A percentile compares a stretch with the other conserved stretches of the same genome.
These are phyloP conservation scores for Cotesia glomerata DNA, from an alignment of 1,140 invertebrate genomes.

Conservation along the genomic window DNA sequence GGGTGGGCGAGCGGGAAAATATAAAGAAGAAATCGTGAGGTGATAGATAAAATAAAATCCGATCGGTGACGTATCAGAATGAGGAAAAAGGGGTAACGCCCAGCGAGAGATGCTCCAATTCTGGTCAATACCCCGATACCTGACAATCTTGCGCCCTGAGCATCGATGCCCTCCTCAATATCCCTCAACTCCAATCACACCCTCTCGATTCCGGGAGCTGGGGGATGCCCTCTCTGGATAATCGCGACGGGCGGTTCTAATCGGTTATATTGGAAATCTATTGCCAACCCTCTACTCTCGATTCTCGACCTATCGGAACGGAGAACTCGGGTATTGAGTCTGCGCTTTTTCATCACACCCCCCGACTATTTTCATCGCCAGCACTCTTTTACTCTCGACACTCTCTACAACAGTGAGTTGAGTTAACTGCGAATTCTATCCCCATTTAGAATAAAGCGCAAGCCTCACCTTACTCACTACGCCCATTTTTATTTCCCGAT, in stretches of 20 bases:
- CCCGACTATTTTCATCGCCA: constrained; percentile 30
- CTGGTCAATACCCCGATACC: constrained; percentile 58
- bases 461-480: too few species aligned
- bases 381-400: constrained; percentile 33
- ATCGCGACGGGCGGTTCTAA: constrained; percentile 13
- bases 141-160: too few species aligned
- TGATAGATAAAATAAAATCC: too few species aligned
- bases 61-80: constrained; percentile 20
- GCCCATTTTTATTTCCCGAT: too few species aligned
- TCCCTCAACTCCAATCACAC: constrained; percentile 29
- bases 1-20: too few species aligned
- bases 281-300: constrained; percentile 62
- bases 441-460: too few species aligned
- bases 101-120: constrained; percentile 60
- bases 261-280: constrained; percentile 61
- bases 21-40: too few species aligned
- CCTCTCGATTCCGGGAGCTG: constrained; percentile 17
- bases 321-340: constrained; percentile 64
- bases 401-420: constrained; percentile 18
- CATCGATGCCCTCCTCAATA: constrained; percentile 36
- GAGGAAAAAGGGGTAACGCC: constrained; percentile 62
- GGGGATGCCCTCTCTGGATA: not conserved
- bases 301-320: constrained; percentile 64
- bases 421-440: constrained; percentile 6
- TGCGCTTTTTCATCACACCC: constrained; percentile 44